Percentiles rank a stretch among this genome's conserved stretches.
Conservation (phyloP, 2,113 vertebrate species). For the Promerops cafer region DNA sequence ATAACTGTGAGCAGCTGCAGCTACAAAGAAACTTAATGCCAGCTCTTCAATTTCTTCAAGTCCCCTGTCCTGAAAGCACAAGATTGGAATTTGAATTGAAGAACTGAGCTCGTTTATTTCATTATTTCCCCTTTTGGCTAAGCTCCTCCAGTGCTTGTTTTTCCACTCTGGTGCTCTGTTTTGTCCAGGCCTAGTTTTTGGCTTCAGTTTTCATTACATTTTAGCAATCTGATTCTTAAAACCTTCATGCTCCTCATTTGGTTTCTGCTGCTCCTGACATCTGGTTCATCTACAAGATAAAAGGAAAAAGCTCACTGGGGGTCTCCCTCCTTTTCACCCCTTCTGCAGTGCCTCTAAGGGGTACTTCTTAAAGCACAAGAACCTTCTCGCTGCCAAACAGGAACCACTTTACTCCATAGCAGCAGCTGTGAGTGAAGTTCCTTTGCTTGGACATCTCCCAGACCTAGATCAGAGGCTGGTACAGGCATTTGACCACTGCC, state of each 20-base stretch:
- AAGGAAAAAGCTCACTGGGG: neutral
- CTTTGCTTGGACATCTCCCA: neutral
- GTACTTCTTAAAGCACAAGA: neutral
- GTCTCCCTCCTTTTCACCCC: neutral
- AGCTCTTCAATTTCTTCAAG: neutral
- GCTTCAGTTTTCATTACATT: neutral
- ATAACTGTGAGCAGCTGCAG: neutral
- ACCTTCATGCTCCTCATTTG: neutral
- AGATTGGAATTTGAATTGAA: neutral
- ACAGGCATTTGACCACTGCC: neutral
- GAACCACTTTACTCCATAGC: neutral
- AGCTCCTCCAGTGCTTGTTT: neutral
- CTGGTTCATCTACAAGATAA: conserved; percentile 8
- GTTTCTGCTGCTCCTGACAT: neutral
- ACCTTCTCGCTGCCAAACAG: neutral
- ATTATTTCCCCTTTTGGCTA: neutral
- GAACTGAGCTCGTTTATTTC: neutral
- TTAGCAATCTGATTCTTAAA: neutral
- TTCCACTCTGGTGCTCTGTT: neutral
- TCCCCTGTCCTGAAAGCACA: neutral
- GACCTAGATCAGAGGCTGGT: neutral
- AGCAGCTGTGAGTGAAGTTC: neutral
- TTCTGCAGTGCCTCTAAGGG: neutral
- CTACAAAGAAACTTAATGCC: neutral
- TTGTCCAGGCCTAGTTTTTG: neutral